Conservation (phyloP, 2,797 vertebrate genomes). For the Columba guinea region DNA sequence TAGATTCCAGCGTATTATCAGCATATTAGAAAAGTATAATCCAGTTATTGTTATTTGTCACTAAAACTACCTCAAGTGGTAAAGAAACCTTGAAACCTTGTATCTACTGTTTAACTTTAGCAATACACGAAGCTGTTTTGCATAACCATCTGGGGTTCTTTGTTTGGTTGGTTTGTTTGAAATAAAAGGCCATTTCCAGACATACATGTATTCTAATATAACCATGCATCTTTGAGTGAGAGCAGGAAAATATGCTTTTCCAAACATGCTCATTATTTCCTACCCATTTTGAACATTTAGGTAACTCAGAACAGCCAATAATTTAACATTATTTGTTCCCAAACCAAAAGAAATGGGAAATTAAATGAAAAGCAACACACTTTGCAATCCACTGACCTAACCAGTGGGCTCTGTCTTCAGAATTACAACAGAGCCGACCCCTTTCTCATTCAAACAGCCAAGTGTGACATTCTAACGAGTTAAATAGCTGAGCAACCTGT, state of each 20-base stretch:
- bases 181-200: neutral
- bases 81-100: neutral
- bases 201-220: fast-evolving
- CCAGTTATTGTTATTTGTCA: neutral
- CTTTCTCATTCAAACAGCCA: neutral
- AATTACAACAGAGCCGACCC: neutral
- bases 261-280: neutral
- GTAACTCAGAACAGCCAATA: neutral
- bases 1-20: neutral
- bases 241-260: neutral
- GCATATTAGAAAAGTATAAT: neutral
- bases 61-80: neutral
- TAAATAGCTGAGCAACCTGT: neutral
- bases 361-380: neutral
- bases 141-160: neutral
- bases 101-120: neutral
- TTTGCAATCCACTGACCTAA: neutral
- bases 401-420: neutral
- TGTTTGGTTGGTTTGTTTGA: neutral
- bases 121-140: neutral
- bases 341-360: slow-evolving; percentile 12
- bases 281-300: neutral
- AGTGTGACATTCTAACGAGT: neutral
- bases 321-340: neutral
- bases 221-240: neutral